These are phyloP conservation scores for Pteromalus puparum DNA, from an alignment of 1,140 invertebrate genomes.

Conservation along the genomic window DNA sequence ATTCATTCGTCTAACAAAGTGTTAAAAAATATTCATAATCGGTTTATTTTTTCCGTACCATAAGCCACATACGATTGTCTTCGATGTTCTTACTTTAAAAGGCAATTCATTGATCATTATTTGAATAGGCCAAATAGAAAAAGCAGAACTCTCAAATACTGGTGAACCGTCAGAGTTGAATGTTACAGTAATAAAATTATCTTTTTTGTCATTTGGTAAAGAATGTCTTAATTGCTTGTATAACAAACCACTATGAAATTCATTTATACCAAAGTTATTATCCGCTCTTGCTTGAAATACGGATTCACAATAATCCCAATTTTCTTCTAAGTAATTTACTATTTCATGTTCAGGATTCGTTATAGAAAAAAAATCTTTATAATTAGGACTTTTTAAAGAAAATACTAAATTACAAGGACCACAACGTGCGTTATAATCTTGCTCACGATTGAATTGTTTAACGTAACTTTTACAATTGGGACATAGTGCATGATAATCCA, in stretches of 20 bases:
- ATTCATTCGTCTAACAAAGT: slow-evolving; percentile 44
- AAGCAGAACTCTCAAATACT: not conserved
- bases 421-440: not conserved
- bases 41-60: slow-evolving; percentile 53
- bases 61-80: slow-evolving; percentile 44
- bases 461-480: slow-evolving; percentile 4
- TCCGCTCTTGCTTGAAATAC: not conserved
- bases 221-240: slow-evolving; percentile 2
- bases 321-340: not conserved
- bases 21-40: slow-evolving; percentile 44
- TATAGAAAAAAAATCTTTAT: slow-evolving; percentile 29
- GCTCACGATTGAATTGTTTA: not conserved
- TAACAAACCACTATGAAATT: not conserved
- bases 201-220: slow-evolving; percentile 40
- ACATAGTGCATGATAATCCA: slow-evolving; percentile 30
- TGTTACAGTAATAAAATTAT: slow-evolving; percentile 47
- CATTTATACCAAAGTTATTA: not conserved
- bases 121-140: not conserved
- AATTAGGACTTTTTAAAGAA: not conserved
- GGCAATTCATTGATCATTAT: not conserved
- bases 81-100: slow-evolving; percentile 1
- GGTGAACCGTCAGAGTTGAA: slow-evolving; percentile 52
- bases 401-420: not conserved
- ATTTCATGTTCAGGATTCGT: slow-evolving; percentile 8
- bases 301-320: not conserved